Evolutionary conservation across 2,888 invertebrate species (phyloP).

Genomic region (Bembecia ichneumoniformis): DNA sequence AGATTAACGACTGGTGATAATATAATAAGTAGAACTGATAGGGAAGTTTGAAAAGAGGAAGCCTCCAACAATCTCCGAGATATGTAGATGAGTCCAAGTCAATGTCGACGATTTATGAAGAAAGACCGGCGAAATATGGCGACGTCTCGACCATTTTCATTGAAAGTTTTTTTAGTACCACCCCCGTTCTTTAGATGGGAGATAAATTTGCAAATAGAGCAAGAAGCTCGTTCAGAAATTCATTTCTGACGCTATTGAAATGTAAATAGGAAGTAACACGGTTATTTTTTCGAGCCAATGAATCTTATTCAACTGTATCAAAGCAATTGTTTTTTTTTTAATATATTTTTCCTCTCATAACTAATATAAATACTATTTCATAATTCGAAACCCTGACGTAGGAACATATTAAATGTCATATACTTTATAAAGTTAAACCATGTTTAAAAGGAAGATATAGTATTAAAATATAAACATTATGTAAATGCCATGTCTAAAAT

Average conservation of each 20-base stretch:
- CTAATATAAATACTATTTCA: too few relatives aligned
- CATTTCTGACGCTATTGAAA: constrained; percentile 34
- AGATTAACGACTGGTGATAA: too few relatives aligned
- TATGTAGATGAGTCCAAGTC: constrained; percentile 53
- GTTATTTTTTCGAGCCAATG: neutral
- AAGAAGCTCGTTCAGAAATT: constrained; percentile 37
- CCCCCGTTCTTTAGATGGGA: constrained; percentile 39
- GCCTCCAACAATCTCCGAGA: constrained; percentile 20
- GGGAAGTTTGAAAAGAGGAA: constrained; percentile 13
- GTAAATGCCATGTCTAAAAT: too few relatives aligned
- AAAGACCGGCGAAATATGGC: constrained; percentile 59
- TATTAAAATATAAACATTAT: too few relatives aligned
- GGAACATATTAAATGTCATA: too few relatives aligned
- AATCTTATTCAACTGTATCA: neutral
- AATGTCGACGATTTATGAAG: constrained; percentile 61
- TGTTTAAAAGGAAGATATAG: too few relatives aligned
- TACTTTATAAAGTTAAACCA: too few relatives aligned
- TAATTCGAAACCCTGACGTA: too few relatives aligned
- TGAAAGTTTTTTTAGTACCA: constrained; percentile 57
- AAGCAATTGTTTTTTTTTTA: too few relatives aligned
- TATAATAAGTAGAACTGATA: too few relatives aligned
- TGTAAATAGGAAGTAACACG: constrained; percentile 15
- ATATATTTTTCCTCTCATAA: too few relatives aligned
- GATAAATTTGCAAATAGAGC: constrained; percentile 57
- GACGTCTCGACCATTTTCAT: constrained; percentile 47